phyloP scores from a whole-genome alignment of 2,888 invertebrate species.

The Trissolcus japonicus region DNA sequence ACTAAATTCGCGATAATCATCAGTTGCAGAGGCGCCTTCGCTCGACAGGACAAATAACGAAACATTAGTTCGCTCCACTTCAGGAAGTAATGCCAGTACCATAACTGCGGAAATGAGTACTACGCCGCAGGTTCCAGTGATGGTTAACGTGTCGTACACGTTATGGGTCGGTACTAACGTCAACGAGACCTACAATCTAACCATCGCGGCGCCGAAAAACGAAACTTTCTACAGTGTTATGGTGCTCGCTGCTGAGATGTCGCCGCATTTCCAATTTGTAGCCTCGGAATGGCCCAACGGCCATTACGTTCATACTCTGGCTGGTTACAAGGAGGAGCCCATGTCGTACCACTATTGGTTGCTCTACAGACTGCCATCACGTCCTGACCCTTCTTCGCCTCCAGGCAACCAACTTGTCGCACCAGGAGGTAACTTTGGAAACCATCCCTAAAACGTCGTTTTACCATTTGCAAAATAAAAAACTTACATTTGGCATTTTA shows the following conservation, averaged over 20 bases:
- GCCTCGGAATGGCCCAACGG: constrained; percentile 95
- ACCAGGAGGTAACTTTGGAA: constrained; percentile 83
- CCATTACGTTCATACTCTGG: constrained; percentile 92
- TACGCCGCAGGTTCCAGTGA: constrained; percentile 58
- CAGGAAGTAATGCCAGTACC: constrained; percentile 50
- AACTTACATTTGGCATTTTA: neutral
- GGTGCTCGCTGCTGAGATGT: constrained; percentile 89
- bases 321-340: constrained; percentile 87
- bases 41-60: constrained; percentile 48
- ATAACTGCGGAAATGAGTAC: constrained; percentile 29
- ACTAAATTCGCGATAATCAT: constrained; percentile 14
- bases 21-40: constrained; percentile 61
- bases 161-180: constrained; percentile 93
- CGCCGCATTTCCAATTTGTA: constrained; percentile 83
- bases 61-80: constrained; percentile 49
- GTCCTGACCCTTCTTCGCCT: constrained; percentile 87
- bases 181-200: constrained; percentile 87
- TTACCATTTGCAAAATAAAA: no score
- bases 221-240: constrained; percentile 84
- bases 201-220: constrained; percentile 85
- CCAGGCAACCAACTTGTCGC: constrained; percentile 92
- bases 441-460: neutral
- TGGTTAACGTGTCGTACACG: constrained; percentile 86
- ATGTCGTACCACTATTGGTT: constrained; percentile 93
- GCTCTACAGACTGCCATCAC: constrained; percentile 87